Base-by-base conservation (phyloP, 2,113 vertebrate genomes). In the Chaetops frenatus region DNA sequence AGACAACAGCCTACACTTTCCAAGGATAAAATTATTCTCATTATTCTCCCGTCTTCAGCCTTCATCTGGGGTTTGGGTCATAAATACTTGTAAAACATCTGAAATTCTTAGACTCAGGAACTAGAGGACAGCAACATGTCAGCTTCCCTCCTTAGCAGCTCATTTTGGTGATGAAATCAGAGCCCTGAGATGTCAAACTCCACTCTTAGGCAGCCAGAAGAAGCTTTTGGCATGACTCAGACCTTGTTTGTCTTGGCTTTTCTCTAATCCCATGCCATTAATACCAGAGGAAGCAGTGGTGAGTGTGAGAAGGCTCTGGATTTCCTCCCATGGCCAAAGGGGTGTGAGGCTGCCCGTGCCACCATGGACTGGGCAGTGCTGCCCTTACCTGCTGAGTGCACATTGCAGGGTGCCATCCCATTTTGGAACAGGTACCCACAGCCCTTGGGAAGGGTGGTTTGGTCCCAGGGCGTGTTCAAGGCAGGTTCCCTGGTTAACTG, bases 201-300 rank as follows among this genome's bases (percentile, higher is more conserved):
- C 13, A 35, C 57, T 91, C 48, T 65, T 36, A 58, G 35, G 69
- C 66, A 81, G 58, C 60, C 61, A 38, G 74, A 79, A 84, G 72
- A 79, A 65, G 45, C 48, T 87, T 85, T 60, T 91, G 81, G 61
- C 25, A 2, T 95, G 84, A 87, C 36, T 95, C 84, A 87, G 78
- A 25, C 71, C 17, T 82, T 87, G 83, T 92, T 96, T 97, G 62
- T 22, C 79, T 89, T 95, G 91, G 74, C 36, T 85, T 79, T 89
- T 76, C 78, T 65, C 62, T 95, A 79, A 81, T 65, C 53, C 81
- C 17, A 2, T 57, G 67, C 29, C 61, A 36, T 64, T 95, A 67
- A 72, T 62, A 61, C 64, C 9, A 12, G 35, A 58, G 70, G 57
- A 76, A 65, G 81, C 66, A 35, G 78, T 24, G 66, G 31, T 72